Percentiles rank a stretch among this genome's conserved stretches.
These are phyloP conservation scores for Schizaphis graminum DNA, from an alignment of 2,888 invertebrate genomes.

Conservation along the genomic window DNA sequence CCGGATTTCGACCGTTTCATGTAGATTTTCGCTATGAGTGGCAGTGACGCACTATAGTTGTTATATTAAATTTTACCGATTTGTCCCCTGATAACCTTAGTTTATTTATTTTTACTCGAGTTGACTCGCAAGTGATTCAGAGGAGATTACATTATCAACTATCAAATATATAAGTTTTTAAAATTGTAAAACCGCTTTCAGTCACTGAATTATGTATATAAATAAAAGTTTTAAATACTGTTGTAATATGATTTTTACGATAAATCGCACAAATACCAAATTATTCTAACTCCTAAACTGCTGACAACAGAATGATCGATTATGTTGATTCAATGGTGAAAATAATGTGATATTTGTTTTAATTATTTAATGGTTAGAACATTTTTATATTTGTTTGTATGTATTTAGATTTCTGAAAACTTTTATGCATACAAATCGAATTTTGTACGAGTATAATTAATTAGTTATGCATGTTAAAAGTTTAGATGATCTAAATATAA, in stretches of 20 bases:
- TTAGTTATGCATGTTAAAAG: neutral
- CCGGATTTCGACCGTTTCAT: slow-evolving; percentile 1
- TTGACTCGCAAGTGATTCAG: neutral
- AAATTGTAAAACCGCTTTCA: neutral
- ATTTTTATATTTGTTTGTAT: neutral
- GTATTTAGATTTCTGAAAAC: neutral
- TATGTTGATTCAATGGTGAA: too few species aligned
- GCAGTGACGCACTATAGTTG: neutral
- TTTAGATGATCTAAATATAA: neutral
- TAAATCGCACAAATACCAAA: neutral
- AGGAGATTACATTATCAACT: neutral
- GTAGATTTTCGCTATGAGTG: neutral
- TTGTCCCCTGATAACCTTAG: neutral
- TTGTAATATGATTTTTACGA: neutral
- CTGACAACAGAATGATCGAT: neutral
- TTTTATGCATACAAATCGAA: too few species aligned
- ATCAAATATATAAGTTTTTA: neutral
- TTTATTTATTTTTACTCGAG: neutral
- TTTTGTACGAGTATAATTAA: neutral
- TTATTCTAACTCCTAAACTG: neutral
- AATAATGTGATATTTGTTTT: neutral
- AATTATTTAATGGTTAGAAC: neutral
- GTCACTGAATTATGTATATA: too few species aligned
- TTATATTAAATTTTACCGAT: neutral
- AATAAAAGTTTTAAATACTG: neutral